Evolutionary conservation across 2,113 vertebrate species (phyloP).

Genomic region (Piliocolobus tephrosceles): DNA sequence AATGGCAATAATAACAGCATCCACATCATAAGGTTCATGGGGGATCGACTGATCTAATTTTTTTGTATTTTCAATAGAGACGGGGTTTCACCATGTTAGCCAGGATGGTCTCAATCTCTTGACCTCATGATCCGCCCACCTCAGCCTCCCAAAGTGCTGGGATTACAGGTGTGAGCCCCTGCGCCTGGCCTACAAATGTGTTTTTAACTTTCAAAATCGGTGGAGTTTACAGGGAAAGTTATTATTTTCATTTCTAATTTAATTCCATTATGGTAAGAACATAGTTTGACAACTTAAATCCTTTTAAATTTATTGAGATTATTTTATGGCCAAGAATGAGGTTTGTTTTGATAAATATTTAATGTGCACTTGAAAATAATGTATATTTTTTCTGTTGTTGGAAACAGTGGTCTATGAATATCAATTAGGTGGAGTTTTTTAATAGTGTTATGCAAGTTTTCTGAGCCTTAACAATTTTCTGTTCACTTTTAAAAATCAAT

Average conservation of each 20-base stretch:
- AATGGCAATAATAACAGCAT: neutral
- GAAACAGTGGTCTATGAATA: neutral
- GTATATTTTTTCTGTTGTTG: neutral
- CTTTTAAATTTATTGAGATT: neutral
- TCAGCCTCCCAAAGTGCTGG: no score
- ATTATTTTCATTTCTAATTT: slow-evolving; percentile 7
- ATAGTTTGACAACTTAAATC: slow-evolving; percentile 10
- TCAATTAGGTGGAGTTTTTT: neutral
- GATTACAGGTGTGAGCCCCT: no score
- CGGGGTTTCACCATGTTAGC: no score
- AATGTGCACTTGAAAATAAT: neutral
- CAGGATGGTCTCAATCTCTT: no score
- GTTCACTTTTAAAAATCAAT: neutral
- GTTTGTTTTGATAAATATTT: neutral
- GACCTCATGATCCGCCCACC: no score
- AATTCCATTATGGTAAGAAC: neutral
- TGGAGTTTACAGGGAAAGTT: neutral
- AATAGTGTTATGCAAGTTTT: neutral
- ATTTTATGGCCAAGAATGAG: neutral
- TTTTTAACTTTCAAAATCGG: neutral
- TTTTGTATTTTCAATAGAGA: no score
- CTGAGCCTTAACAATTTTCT: neutral
- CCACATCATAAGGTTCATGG: neutral
- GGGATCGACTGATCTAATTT: neutral
- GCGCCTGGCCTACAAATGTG: neutral